Evolutionary conservation across 2,797 vertebrate genomes (phyloP).

Genomic region (Mus spretus): DNA sequence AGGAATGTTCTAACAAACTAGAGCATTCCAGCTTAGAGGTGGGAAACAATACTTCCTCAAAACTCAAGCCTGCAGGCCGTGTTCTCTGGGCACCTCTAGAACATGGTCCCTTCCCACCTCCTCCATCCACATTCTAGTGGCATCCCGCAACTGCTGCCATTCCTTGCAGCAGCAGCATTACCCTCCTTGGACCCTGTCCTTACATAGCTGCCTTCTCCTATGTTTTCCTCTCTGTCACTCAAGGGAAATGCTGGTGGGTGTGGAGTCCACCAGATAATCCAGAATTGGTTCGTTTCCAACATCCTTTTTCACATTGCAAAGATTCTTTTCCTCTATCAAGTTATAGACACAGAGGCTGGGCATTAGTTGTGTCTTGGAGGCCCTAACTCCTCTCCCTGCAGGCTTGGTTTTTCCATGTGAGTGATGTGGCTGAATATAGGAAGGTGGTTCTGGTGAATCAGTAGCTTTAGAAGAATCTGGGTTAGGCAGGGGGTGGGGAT

Average conservation of each 20-base stretch:
- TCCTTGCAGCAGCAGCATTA: neutral
- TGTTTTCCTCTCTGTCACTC: neutral
- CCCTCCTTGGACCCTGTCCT: neutral
- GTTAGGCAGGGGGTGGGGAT: neutral
- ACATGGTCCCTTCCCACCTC: neutral
- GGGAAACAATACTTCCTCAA: neutral
- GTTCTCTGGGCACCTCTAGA: fast-evolving
- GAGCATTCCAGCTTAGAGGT: neutral
- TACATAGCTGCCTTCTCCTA: neutral
- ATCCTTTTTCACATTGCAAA: neutral
- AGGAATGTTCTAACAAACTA: neutral
- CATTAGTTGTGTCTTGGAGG: neutral
- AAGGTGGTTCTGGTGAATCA: neutral
- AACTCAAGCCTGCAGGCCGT: neutral
- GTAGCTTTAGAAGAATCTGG: neutral
- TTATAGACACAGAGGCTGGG: neutral
- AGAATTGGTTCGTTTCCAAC: neutral
- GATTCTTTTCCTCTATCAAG: neutral
- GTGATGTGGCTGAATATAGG: neutral
- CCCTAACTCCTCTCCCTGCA: neutral
- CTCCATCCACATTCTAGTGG: neutral
- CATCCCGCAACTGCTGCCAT: fast-evolving
- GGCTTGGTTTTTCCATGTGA: neutral
- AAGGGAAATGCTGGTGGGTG: neutral
- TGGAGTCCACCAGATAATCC: neutral